Conservation (phyloP, 92 coral and sea anemone species). For the Zoanthus solanderi region DNA sequence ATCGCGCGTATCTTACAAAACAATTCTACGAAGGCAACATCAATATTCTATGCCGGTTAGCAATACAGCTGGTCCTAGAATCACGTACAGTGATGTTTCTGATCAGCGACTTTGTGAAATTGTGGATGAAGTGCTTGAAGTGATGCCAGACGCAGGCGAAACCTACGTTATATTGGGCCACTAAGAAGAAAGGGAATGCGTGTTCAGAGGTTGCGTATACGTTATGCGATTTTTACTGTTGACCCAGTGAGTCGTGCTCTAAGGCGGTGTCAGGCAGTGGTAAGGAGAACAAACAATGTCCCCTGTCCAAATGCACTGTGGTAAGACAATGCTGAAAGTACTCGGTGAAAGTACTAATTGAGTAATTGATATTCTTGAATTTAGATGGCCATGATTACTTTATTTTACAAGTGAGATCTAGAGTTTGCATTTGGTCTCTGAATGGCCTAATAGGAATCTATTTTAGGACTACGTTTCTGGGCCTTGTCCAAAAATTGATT, state of each 20-base stretch:
- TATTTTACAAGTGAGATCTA: slow-evolving; percentile 1
- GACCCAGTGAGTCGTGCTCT: slow-evolving; percentile 80
- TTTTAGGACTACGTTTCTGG: slow-evolving; percentile 12
- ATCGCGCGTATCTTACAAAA: slow-evolving; percentile 56
- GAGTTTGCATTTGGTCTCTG: slow-evolving; percentile 2
- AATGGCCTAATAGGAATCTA: not conserved
- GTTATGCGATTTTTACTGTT: slow-evolving; percentile 66
- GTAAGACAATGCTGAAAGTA: slow-evolving; percentile 36
- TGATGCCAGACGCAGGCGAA: slow-evolving; percentile 28
- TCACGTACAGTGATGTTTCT: slow-evolving; percentile 34
- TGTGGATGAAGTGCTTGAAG: slow-evolving; percentile 20
- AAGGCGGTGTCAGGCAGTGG: slow-evolving; percentile 53
- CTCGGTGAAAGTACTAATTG: slow-evolving; percentile 14
- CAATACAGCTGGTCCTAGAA: slow-evolving; percentile 49
- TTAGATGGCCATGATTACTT: slow-evolving; percentile 6
- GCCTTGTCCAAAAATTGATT: slow-evolving; percentile 8
- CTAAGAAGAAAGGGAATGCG: slow-evolving; percentile 59
- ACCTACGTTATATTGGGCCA: slow-evolving; percentile 19
- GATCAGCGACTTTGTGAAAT: slow-evolving; percentile 17
- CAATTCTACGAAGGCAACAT: slow-evolving; percentile 62
- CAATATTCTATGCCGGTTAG: slow-evolving; percentile 44
- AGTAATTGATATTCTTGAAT: slow-evolving; percentile 13
- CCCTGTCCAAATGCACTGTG: slow-evolving; percentile 75
- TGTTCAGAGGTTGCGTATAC: slow-evolving; percentile 71
- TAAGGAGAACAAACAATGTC: slow-evolving; percentile 70